Base-by-base conservation (phyloP, 2,797 vertebrate species). In the Sarcophilus harrisii region DNA sequence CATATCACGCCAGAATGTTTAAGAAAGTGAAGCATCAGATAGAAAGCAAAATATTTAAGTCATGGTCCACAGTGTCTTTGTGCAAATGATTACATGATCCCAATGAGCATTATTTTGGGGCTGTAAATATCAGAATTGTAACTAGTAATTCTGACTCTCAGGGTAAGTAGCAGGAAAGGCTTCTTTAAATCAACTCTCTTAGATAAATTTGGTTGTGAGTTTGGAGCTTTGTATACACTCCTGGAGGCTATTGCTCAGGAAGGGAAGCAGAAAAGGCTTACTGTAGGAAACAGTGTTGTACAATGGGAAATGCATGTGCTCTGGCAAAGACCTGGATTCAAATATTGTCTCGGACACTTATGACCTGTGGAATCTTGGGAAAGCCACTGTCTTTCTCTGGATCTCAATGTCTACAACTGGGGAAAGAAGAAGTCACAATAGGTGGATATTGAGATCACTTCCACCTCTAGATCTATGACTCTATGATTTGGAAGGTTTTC, bases 281-380 rank as follows among this genome's bases (percentile, higher is more conserved):
- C 38, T 45, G 9, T 45, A 45, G 73, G 38, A 87, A 21, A 24
- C 9, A 81, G 3, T 81, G 2, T 45, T 45, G 9, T 45, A 45
- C 3, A 49, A 81, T 9, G n/a, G 32, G 62, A 21, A 73, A 73
- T 38, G 14, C n/a, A 55, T 55, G 54, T 55, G 73, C 73, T 87
- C 21, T 49, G 38, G 11, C 45, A 24, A 81, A 30, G 12, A 91
- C n/a, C 93, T 28, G 1, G 58, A 73, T 95, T 58, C 60, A 58
- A 91, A 95, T 92, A n/a, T 58, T 90, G 21, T 29, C 57, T 92
- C 27, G 90, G 57, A 28, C 55, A 13, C 10, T 89, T 90, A 32
- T 91, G 66, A 91, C 30, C 58, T 94, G 58, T 28, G 29, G 59
- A 95, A 96, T n/a, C 49, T 92, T 62, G 32, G 91, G n/a, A 29